Base-by-base conservation (phyloP, 2,113 vertebrate species). In the Mellivora capensis region DNA sequence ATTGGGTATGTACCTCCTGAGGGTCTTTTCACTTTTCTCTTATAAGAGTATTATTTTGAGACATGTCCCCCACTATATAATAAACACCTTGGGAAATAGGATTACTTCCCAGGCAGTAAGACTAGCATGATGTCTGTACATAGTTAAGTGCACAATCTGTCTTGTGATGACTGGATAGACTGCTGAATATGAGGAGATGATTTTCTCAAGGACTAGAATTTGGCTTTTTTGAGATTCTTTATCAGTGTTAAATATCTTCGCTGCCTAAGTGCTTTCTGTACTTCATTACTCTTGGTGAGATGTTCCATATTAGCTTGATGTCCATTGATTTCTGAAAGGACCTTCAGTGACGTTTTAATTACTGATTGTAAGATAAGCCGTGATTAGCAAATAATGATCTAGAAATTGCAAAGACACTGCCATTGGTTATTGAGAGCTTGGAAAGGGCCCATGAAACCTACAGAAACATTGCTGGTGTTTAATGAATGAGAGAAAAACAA, bases 301-400 rank as follows among this genome's bases (percentile, higher is more conserved):
- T 97, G 87, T 93, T 95, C 79, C 0, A 81, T 90, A 97, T 98
- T 98, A 98, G 69, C 94, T 85, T 1, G 20, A 97, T 98, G 81
- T 81, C 97, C 97, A 92, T 10, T 98, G 98, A 98, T 98, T 98
- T 97, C 80, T 98, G 87, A 98, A 97, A 97, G 67, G 98, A 82
- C 6, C 15, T 94, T 98, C 94, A 88, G 67, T 47, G 49, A 76
- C 96, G 81, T 96, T 97, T 98, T 98, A 99, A 98, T 98, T 98
- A 98, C 95, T 97, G 97, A 98, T 97, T 96, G 94, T 98, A 87
- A 98, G 97, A 98, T 98, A 98, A 98, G 97, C 95, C 93, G 9
- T 88, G 97, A 98, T 98, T 98, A 98, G 88, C 91, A 95, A 92
- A 39, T 97, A 98, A 98, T 98, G 96, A 98, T 97, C 97, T 98